Evolutionary conservation across 2,797 vertebrate species (phyloP).

Genomic region (Sphenopsis melanotis): DNA sequence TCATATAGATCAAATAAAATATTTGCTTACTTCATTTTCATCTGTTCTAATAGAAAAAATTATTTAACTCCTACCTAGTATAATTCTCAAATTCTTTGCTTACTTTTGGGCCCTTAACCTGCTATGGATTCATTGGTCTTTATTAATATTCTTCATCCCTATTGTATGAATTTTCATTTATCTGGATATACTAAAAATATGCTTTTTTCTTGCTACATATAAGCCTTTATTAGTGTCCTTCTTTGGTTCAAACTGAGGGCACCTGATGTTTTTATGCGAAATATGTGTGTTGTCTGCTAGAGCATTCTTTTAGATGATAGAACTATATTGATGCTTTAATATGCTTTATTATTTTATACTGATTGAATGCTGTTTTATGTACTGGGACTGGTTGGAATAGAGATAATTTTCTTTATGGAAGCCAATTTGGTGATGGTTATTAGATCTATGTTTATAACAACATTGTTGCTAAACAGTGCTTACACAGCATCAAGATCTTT

Average conservation of each 20-base stretch:
- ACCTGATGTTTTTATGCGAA: neutral
- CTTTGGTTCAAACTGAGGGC: neutral
- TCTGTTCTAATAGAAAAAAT: neutral
- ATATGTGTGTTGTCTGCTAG: neutral
- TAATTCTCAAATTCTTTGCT: neutral
- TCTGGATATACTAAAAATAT: neutral
- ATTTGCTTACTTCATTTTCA: neutral
- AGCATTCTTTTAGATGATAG: neutral
- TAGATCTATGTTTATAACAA: neutral
- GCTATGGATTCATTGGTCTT: neutral
- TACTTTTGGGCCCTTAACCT: neutral
- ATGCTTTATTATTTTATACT: neutral
- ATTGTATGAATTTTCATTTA: neutral
- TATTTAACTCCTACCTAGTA: neutral
- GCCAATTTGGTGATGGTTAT: neutral
- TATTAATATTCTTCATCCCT: neutral
- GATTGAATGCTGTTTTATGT: neutral
- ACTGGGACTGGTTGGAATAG: neutral
- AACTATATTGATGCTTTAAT: neutral
- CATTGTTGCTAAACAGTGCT: neutral
- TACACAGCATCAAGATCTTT: neutral
- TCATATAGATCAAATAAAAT: accelerated
- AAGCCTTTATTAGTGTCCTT: neutral
- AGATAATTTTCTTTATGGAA: neutral
- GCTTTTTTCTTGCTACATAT: neutral